Percentiles rank a stretch among this genome's conserved stretches.
phyloP scores from a whole-genome alignment of 2,113 vertebrate species.

The Tursiops truncatus region DNA sequence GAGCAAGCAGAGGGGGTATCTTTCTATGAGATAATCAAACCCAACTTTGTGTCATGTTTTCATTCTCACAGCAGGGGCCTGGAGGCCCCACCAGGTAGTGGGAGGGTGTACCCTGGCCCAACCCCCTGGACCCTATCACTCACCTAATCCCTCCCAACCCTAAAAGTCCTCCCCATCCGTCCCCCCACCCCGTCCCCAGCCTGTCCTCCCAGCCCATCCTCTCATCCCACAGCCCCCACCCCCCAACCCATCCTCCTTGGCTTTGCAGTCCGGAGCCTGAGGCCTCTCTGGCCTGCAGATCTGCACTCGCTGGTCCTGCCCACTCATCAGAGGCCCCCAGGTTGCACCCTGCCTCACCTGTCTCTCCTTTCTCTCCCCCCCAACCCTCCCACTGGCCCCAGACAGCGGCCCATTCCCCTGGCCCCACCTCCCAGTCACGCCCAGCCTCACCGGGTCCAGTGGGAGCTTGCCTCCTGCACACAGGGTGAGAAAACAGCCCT shows the following conservation, averaged over 20 bases:
- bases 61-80: neutral
- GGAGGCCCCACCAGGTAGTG: neutral
- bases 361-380: neutral
- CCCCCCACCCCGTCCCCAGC: neutral
- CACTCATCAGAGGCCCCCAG: neutral
- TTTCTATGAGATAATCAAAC: slow-evolving; percentile 68
- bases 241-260: neutral
- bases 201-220: neutral
- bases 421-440: neutral
- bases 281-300: neutral
- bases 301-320: neutral
- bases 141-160: neutral
- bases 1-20: slow-evolving; percentile 69
- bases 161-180: neutral
- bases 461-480: neutral
- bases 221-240: neutral
- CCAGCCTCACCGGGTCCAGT: neutral
- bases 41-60: slow-evolving; percentile 50
- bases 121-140: neutral
- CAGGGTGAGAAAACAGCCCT: neutral
- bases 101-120: neutral
- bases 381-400: neutral
- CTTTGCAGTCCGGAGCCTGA: neutral
- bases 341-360: neutral
- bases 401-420: neutral